A percentile compares a stretch with the other conserved stretches of the same genome.
These are phyloP conservation scores for Lepidurus packardi DNA, from an alignment of 1,140 invertebrate species.

Conservation along the genomic window DNA sequence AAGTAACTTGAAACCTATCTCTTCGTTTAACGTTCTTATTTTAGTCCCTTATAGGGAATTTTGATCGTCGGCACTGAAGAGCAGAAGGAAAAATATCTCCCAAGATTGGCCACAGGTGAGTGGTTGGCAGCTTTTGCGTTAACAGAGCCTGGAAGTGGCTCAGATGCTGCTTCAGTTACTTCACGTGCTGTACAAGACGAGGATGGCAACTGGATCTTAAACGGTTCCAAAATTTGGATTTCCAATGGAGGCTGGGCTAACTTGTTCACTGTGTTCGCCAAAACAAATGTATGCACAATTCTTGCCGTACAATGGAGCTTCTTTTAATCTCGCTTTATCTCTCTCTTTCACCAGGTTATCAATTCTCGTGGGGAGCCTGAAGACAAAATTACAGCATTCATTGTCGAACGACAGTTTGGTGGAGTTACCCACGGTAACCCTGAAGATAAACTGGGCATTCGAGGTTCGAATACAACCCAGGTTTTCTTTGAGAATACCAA, in stretches of 20 bases:
- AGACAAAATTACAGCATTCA: slow-evolving; percentile 58
- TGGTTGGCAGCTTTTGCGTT: slow-evolving; percentile 57
- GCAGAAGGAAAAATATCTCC: slow-evolving; percentile 57
- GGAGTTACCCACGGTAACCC: slow-evolving; percentile 62
- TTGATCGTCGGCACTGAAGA: slow-evolving; percentile 52
- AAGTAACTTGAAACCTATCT: slow-evolving; percentile 38
- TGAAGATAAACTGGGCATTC: slow-evolving; percentile 70
- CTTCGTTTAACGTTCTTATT: neutral
- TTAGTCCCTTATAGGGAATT: slow-evolving; percentile 52
- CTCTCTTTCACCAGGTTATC: slow-evolving; percentile 36
- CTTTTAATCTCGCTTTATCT: neutral
- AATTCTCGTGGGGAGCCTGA: slow-evolving; percentile 38
- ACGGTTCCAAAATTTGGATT: slow-evolving; percentile 67
- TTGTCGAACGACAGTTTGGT: slow-evolving; percentile 64
- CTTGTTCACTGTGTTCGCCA: slow-evolving; percentile 66
- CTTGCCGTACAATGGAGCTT: neutral
- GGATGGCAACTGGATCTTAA: slow-evolving; percentile 59
- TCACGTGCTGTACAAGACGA: slow-evolving; percentile 49
- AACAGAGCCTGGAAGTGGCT: slow-evolving; percentile 57
- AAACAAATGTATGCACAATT: slow-evolving; percentile 42
- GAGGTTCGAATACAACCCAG: slow-evolving; percentile 42
- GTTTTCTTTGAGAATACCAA: slow-evolving; percentile 63
- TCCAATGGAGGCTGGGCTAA: slow-evolving; percentile 64
- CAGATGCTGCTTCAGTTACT: slow-evolving; percentile 52
- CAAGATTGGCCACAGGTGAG: slow-evolving; percentile 55